Evolutionary conservation across 2,888 invertebrate genomes (phyloP).

Genomic region (Xanthorhoe designata): DNA sequence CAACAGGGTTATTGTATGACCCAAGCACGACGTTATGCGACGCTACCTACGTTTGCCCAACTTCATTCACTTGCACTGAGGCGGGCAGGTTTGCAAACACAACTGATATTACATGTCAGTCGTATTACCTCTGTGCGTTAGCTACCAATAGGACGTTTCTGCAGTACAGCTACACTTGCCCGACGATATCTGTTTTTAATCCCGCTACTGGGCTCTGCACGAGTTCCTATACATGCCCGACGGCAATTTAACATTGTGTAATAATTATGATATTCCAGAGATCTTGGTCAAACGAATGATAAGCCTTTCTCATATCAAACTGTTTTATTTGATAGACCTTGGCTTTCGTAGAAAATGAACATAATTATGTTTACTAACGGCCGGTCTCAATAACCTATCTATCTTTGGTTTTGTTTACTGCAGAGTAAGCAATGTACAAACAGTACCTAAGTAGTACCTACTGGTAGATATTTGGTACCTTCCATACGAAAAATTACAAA

Average conservation of each 20-base stretch:
- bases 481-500: no score
- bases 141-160: conserved; percentile 56
- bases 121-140: conserved; percentile 71
- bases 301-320: not conserved
- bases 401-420: no score
- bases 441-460: no score
- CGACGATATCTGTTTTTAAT: conserved; percentile 71
- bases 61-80: conserved; percentile 62
- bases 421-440: no score
- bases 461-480: no score
- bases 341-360: conserved; percentile 27
- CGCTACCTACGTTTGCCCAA: conserved; percentile 60
- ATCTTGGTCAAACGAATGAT: not conserved
- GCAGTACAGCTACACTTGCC: conserved; percentile 72
- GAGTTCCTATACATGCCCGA: conserved; percentile 65
- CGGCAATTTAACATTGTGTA: conserved; percentile 37
- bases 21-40: conserved; percentile 72
- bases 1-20: conserved; percentile 61
- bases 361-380: no score
- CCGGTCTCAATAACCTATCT: no score
- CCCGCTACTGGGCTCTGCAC: conserved; percentile 68
- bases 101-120: conserved; percentile 69
- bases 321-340: conserved; percentile 23
- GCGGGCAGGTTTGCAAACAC: conserved; percentile 73
- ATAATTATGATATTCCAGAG: not conserved